Conservation (phyloP, 2,888 invertebrate genomes). For the Eupithecia tripunctaria region DNA sequence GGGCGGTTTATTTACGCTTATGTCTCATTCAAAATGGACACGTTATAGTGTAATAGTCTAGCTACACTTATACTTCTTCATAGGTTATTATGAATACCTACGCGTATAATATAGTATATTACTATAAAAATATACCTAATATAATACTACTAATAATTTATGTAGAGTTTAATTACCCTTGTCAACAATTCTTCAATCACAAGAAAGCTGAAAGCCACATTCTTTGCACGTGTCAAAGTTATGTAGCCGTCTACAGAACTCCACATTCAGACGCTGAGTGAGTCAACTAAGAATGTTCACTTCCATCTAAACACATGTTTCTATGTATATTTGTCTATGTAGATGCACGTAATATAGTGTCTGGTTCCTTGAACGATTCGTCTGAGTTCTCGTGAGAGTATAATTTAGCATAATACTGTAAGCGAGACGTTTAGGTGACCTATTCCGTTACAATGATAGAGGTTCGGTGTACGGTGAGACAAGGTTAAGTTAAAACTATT, state of each 20-base stretch:
- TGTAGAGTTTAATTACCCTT: not conserved
- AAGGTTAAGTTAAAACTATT: too few species aligned
- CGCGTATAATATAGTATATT: too few species aligned
- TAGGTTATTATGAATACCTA: too few species aligned
- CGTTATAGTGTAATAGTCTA: too few species aligned
- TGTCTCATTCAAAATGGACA: too few species aligned
- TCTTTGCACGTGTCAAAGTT: constrained; percentile 24
- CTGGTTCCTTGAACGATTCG: constrained; percentile 32
- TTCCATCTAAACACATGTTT: constrained; percentile 12
- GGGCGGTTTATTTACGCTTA: too few species aligned
- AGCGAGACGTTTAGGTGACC: constrained; percentile 17
- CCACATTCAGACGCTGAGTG: constrained; percentile 32
- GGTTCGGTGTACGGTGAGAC: not conserved
- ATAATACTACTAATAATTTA: not conserved
- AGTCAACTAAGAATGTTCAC: constrained; percentile 31
- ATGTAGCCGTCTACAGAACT: constrained; percentile 22
- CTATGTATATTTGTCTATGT: constrained; percentile 1
- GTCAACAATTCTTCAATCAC: not conserved
- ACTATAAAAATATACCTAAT: too few species aligned
- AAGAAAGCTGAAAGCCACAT: constrained; percentile 25
- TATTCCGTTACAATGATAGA: constrained; percentile 20
- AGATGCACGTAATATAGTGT: constrained; percentile 10
- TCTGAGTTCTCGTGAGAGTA: constrained; percentile 26
- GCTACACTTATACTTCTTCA: too few species aligned
- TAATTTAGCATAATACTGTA: constrained; percentile 33